Conservation (phyloP, 2,113 vertebrate species). For the Anguilla rostrata region DNA sequence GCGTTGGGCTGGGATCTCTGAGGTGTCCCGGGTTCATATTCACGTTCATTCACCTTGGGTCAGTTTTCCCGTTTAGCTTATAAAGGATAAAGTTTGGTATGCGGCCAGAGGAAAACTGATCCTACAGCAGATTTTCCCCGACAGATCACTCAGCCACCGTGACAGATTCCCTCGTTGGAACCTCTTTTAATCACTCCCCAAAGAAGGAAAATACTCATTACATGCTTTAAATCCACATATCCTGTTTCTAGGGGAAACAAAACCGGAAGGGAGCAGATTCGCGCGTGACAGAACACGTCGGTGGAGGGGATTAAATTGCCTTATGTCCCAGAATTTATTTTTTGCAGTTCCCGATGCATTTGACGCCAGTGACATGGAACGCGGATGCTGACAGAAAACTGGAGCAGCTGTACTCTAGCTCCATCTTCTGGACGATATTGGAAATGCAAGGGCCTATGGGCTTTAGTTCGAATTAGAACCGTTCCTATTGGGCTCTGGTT, state of each 20-base stretch:
- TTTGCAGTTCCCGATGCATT: constrained; percentile 47
- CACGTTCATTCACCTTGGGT: no score
- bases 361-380: constrained; percentile 10
- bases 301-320: constrained; percentile 61
- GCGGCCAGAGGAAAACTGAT: not conserved
- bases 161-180: not conserved
- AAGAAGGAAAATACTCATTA: not conserved
- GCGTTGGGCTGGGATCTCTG: no score
- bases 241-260: constrained; percentile 26
- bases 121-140: not conserved
- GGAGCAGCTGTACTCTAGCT: constrained; percentile 11
- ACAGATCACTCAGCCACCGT: not conserved
- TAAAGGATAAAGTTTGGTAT: not conserved
- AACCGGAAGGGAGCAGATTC: constrained; percentile 55
- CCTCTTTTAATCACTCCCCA: not conserved
- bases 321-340: constrained; percentile 64
- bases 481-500: no score
- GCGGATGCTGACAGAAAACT: not conserved
- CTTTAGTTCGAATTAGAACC: not conserved
- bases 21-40: no score
- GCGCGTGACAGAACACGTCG: constrained; percentile 66
- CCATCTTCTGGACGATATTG: constrained; percentile 37
- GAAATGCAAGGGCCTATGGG: not conserved
- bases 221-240: constrained; percentile 6
- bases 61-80: not conserved